Evolutionary conservation across 2,888 invertebrate genomes (phyloP), one percentile per base, ranked within the genome.

Genomic region (Spilosoma lubricipeda): DNA sequence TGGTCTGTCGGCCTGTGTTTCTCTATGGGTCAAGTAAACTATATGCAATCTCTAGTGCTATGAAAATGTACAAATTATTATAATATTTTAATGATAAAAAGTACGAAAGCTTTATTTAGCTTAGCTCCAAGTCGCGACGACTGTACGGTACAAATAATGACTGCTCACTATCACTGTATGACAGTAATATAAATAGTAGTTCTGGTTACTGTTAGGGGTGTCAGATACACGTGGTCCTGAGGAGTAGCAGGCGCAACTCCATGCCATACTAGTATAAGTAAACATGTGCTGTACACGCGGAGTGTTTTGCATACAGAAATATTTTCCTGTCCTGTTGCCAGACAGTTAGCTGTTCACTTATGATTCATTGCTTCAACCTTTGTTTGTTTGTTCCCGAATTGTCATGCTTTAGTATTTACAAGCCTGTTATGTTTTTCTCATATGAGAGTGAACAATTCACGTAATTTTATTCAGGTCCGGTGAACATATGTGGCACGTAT

Each of bases 131-230:
- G 71, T 77, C 67, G 71, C 66, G 73, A 65, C 72, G 71, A 68
- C 71, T 74, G 73, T 70, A 79, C 11, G 0, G 39, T 39, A 80
- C 79, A 79, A 80, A 77, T 85, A 86, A 86, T 86, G 83, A 80
- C 89, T 88, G 91, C 85, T 85, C 83, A 85, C 72, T 81, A 80
- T 89, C 87, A 86, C 80, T 70, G 75, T 82, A 87, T 84, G 86
- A 84, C 86, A 83, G 77, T 82, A 83, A 82, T 84, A 87, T 89
- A 90, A 90, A 90, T 91, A 91, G 88, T 87, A 79, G 76, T 79
- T 89, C 92, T 91, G 91, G 88, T 90, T 92, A 83, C 86, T 91
- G 92, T 92, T 86, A 85, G 85, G 88, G 83, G 83, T 80, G 82
- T 84, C 84, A 80, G 83, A 76, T 81, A 85, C 84, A 86, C 84